phyloP scores from a whole-genome alignment of 2,797 vertebrate species.

The Monodelphis domestica region DNA sequence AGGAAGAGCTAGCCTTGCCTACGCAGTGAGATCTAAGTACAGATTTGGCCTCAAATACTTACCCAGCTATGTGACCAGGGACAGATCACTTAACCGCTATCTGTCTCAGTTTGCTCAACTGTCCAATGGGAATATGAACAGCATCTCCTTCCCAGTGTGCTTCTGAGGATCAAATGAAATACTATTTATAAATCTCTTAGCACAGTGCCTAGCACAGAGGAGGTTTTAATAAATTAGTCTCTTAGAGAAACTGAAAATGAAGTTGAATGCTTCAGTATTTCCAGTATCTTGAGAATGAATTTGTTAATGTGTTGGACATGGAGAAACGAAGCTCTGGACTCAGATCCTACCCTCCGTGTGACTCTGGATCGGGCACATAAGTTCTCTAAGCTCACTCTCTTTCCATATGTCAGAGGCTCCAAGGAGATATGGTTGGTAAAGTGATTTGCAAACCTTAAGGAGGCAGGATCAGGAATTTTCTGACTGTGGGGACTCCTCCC shows the following conservation, averaged over 20 bases:
- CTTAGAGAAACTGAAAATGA: not conserved
- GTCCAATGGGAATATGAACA: not conserved
- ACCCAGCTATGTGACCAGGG: not conserved
- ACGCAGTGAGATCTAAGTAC: not conserved
- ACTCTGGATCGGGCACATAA: not conserved
- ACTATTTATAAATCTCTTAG: not conserved
- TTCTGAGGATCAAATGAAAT: not conserved
- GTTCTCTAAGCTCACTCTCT: not conserved
- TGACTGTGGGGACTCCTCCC: not conserved
- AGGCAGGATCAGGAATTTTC: not conserved
- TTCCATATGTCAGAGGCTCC: not conserved
- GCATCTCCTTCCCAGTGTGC: not conserved
- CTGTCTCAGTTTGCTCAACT: not conserved
- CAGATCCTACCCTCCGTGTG: not conserved
- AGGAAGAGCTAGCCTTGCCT: not conserved
- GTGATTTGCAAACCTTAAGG: not conserved
- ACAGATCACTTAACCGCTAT: not conserved
- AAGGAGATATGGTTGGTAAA: not conserved
- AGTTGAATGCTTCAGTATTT: not conserved
- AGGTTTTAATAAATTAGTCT: not conserved
- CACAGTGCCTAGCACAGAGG: not conserved
- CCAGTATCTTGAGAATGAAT: not conserved
- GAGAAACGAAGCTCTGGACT: not conserved
- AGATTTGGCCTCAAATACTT: not conserved
- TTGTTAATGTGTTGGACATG: not conserved